phyloP scores from a whole-genome alignment of 2,797 vertebrate species.

The Notolabrus celidotus region DNA sequence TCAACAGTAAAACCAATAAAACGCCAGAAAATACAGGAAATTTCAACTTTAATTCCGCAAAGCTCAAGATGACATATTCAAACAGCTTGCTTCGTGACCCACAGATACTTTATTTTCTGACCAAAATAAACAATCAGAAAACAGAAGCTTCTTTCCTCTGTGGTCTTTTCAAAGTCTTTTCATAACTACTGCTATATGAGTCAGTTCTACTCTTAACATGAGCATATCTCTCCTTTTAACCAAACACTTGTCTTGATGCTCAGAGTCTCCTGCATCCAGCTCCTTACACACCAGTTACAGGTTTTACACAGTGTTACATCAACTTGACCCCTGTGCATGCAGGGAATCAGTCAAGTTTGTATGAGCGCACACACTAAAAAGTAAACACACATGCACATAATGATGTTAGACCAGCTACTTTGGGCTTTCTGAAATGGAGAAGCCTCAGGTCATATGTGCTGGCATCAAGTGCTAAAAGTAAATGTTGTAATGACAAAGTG shows the following conservation, averaged over 20 bases:
- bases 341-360: constrained; percentile 33
- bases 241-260: constrained; percentile 38
- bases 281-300: constrained; percentile 39
- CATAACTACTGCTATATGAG: neutral
- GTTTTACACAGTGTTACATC: constrained; percentile 69
- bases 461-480: constrained; percentile 41
- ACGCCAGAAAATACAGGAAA: no score
- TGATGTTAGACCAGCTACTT: constrained; percentile 13
- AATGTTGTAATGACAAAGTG: constrained; percentile 50
- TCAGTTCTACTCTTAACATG: neutral
- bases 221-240: constrained; percentile 1
- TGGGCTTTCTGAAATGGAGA: constrained; percentile 22
- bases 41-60: no score
- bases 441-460: constrained; percentile 18
- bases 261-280: constrained; percentile 34
- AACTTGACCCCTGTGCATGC: constrained; percentile 44
- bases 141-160: no score
- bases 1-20: no score
- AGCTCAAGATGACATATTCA: no score
- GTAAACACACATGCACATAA: neutral
- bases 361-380: neutral
- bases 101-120: no score
- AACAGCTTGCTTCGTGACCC: no score
- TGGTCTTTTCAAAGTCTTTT: no score
- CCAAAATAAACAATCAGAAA: no score